Evolutionary conservation across 2,888 invertebrate genomes (phyloP), one percentile per base, ranked within the genome.

Genomic region (Melieria crassipennis): DNA sequence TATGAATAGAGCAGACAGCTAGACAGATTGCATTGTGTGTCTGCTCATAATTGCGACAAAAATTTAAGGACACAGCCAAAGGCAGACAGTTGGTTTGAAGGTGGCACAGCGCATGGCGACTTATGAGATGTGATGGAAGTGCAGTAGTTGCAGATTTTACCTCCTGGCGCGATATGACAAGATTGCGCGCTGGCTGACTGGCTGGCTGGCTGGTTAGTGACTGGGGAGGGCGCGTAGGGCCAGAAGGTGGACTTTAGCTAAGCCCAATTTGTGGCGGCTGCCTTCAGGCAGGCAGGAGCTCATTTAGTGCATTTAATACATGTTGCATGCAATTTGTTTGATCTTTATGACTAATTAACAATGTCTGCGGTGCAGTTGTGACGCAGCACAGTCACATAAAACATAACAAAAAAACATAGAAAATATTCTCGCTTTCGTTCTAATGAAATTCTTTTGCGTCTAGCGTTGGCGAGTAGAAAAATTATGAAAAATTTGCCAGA

Each of bases 311-410:
- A 62, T 62, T 63, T 75, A 79, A 83, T 84, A 82, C 81, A 84
- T 83, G 81, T 81, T 76, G 83, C 84, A 77, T 83, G 81, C 83
- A 83, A 78, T 83, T 79, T 83, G 83, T 83, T 84, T 83, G 83
- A 83, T 83, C 83, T 84, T 77, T 78, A 77, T 76, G 83, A 71
- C 78, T 78, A 84, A 83, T 84, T 83, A 79, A 76, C 78, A 77
- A 76, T 70, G 82, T 83, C 82, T 83, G 83, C 79, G 56, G 58
- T 65, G 65, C 16, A 52, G 47, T 10, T 13, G 42, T 30, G 10
- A 11, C 7, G 13, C 48, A 10, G 5, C 11, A n/a, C 6, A n/a
- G 42, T 16, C 42, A 5, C 5, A 1, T 9, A 16, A 43, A 13
- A 30, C n/a, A 16, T 5, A 48, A 66, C 10, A 42, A 57, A 65